These are phyloP conservation scores for Hydropsyche tenuis DNA, from an alignment of 1,140 invertebrate species.

Conservation along the genomic window DNA sequence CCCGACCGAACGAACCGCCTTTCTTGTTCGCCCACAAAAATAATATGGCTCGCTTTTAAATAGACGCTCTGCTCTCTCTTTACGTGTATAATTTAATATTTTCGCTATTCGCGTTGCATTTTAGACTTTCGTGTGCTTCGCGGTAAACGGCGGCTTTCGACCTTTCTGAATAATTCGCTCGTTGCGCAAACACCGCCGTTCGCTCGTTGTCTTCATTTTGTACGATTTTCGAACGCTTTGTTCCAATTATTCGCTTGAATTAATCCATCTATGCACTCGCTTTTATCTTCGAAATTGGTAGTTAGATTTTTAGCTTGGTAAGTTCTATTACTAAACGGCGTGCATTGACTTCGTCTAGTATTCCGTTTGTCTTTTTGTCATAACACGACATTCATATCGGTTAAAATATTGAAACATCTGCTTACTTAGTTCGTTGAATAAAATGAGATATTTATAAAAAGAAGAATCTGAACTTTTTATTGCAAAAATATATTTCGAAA, in stretches of 20 bases:
- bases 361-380: background rate
- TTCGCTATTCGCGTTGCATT: slow-evolving; percentile 12
- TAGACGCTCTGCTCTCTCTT: no score
- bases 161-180: slow-evolving; percentile 30
- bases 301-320: slow-evolving; percentile 10
- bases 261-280: slow-evolving; percentile 13
- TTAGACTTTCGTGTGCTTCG: background rate
- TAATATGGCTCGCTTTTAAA: no score
- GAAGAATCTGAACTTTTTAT: background rate
- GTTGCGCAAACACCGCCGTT: slow-evolving; percentile 1
- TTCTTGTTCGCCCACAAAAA: no score
- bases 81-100: slow-evolving; percentile 18
- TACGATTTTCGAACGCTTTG: background rate
- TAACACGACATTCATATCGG: background rate
- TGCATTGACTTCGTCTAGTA: background rate
- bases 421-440: no score
- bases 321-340: background rate
- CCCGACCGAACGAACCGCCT: no score
- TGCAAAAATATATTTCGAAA: no score
- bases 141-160: background rate
- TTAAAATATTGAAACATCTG: no score
- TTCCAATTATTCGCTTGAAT: slow-evolving; percentile 37
- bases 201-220: background rate
- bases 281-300: slow-evolving; percentile 38
- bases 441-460: background rate